A percentile compares a stretch with the other conserved stretches of the same genome.
These are phyloP conservation scores for Proteles cristata DNA, from an alignment of 2,113 vertebrate species.

Conservation along the genomic window DNA sequence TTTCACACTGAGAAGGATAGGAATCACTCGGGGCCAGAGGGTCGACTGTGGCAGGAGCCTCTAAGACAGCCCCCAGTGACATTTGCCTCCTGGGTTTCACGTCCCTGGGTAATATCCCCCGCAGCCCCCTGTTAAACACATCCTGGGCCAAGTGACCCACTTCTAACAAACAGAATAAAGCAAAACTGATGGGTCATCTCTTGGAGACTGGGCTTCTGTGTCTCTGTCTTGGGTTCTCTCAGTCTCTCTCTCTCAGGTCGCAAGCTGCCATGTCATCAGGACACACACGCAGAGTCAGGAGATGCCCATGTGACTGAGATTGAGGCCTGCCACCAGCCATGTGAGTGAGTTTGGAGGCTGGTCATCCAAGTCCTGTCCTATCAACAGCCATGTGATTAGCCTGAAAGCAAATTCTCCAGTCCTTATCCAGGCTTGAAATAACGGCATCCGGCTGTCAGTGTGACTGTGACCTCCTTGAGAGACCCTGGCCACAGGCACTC, in stretches of 20 bases:
- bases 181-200: neutral
- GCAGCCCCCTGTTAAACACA: fast-evolving
- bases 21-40: neutral
- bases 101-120: too few relatives aligned
- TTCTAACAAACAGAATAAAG: neutral
- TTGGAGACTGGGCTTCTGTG: neutral
- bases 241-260: neutral
- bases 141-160: neutral
- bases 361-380: neutral
- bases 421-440: neutral
- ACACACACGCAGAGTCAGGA: neutral
- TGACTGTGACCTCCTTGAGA: neutral
- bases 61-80: neutral
- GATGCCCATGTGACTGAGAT: neutral
- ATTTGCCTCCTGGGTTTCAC: too few relatives aligned
- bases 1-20: too few relatives aligned
- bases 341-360: neutral
- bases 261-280: neutral
- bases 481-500: neutral
- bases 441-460: neutral
- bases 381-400: neutral
- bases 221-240: neutral
- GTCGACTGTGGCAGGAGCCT: neutral
- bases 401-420: neutral
- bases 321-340: neutral